phyloP scores from a whole-genome alignment of 1,140 invertebrate genomes.

The Drosophila gunungcola region DNA sequence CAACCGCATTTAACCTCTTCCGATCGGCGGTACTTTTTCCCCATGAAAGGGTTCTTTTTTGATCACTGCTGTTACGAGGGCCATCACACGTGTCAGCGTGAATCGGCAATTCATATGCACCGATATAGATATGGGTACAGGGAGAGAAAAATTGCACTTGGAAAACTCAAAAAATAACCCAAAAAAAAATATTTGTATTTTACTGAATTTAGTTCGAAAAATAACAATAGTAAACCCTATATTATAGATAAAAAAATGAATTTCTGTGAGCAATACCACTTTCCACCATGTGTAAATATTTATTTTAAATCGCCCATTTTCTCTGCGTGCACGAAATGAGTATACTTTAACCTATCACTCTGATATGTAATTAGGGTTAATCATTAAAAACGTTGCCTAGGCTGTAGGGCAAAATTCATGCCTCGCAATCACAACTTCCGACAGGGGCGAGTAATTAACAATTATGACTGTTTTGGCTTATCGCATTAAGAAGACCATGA shows the following conservation, averaged over 20 bases:
- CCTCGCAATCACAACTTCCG: conserved; percentile 46
- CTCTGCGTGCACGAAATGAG: conserved; percentile 9
- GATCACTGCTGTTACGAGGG: conserved; percentile 5
- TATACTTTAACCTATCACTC: conserved; percentile 24
- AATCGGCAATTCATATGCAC: background rate
- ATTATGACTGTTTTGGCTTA: conserved; percentile 22
- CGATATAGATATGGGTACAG: conserved; percentile 2
- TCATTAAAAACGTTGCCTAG: conserved; percentile 25
- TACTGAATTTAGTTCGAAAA: no score
- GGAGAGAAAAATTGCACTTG: conserved; percentile 3
- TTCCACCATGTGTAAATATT: background rate
- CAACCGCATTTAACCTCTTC: conserved; percentile 5
- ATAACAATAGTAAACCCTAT: no score
- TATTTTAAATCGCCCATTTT: background rate
- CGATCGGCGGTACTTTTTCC: conserved; percentile 34
- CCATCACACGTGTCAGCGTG: conserved; percentile 27
- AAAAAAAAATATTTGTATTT: no score
- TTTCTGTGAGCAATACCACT: no score
- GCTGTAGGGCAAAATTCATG: conserved; percentile 35
- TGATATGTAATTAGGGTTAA: conserved; percentile 46
- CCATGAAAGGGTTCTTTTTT: conserved; percentile 36
- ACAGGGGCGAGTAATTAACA: conserved; percentile 12
- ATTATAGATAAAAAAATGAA: no score
- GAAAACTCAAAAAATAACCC: background rate
- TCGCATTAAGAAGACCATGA: conserved; percentile 5